Percentiles rank a stretch among this genome's conserved stretches.
These are phyloP conservation scores for Ladona fulva DNA, from an alignment of 1,140 invertebrate genomes.

Conservation along the genomic window DNA sequence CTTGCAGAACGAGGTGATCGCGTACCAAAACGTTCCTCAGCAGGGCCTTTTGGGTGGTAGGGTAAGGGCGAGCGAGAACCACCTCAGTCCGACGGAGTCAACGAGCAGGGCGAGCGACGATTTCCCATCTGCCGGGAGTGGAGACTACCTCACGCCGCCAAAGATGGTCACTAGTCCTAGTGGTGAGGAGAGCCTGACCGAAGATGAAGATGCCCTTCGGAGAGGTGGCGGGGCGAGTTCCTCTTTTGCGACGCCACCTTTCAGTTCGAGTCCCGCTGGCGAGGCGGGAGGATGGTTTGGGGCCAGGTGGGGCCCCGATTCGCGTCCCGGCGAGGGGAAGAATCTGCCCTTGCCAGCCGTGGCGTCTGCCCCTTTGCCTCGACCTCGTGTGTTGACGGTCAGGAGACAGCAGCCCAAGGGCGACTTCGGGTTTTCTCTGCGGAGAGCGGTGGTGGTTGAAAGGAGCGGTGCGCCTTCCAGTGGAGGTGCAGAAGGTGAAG, in stretches of 20 bases:
- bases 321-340: slow-evolving; percentile 33
- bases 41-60: slow-evolving; percentile 14
- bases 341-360: slow-evolving; percentile 71
- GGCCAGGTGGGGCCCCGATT: neutral
- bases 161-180: slow-evolving; percentile 19
- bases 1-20: slow-evolving; percentile 61
- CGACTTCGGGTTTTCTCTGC: slow-evolving; percentile 89
- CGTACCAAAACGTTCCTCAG: slow-evolving; percentile 49
- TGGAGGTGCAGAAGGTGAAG: slow-evolving; percentile 49
- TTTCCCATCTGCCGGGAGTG: slow-evolving; percentile 21
- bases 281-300: slow-evolving; percentile 33
- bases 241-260: slow-evolving; percentile 74
- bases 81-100: slow-evolving; percentile 19
- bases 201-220: slow-evolving; percentile 40
- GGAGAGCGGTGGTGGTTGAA: slow-evolving; percentile 67
- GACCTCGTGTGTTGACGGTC: slow-evolving; percentile 65
- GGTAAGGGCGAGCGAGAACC: neutral
- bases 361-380: slow-evolving; percentile 59
- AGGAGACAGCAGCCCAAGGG: slow-evolving; percentile 73
- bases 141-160: slow-evolving; percentile 21
- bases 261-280: slow-evolving; percentile 69
- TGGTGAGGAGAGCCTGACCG: slow-evolving; percentile 71
- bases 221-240: slow-evolving; percentile 40
- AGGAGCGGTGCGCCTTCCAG: slow-evolving; percentile 25
- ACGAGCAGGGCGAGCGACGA: slow-evolving; percentile 20